These are phyloP conservation scores for Choristoneura rosaceana DNA, from an alignment of 2,888 invertebrate genomes.

Conservation along the genomic window DNA sequence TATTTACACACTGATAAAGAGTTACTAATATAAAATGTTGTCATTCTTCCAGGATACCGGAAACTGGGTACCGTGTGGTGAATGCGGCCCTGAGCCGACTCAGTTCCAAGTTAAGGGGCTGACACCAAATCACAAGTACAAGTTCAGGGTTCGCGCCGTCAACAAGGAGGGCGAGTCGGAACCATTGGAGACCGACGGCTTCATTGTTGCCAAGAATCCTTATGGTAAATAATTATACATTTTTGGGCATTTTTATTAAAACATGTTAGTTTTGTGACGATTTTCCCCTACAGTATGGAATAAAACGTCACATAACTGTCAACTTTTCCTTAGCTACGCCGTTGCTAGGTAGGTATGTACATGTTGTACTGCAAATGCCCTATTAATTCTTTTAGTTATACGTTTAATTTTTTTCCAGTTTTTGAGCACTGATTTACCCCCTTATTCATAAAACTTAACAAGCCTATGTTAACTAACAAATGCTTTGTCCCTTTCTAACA, in stretches of 20 bases:
- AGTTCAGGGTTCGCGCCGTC: constrained; percentile 98
- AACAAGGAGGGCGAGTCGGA: constrained; percentile 99
- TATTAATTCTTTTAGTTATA: neutral
- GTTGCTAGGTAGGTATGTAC: too few species aligned
- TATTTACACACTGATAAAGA: too few species aligned
- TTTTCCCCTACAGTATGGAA: too few species aligned
- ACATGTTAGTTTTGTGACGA: too few species aligned
- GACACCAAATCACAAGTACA: constrained; percentile 98
- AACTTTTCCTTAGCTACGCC: too few species aligned
- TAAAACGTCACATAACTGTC: too few species aligned
- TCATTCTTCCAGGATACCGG: constrained; percentile 89
- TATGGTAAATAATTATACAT: constrained; percentile 87
- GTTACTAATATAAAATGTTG: neutral
- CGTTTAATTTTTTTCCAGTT: neutral
- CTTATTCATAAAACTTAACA: too few species aligned
- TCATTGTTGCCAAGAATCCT: constrained; percentile 97
- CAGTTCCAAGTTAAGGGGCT: constrained; percentile 95
- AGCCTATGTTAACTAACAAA: too few species aligned
- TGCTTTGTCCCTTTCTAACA: too few species aligned
- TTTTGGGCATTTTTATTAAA: too few species aligned
- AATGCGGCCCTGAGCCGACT: constrained; percentile 93
- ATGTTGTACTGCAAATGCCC: too few species aligned
- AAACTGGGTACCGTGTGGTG: constrained; percentile 98
- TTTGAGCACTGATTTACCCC: neutral
- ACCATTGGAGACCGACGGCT: constrained; percentile 95